Evolutionary conservation across 1,140 invertebrate species (phyloP).

Genomic region (Ceratoteleas bidentatus): DNA sequence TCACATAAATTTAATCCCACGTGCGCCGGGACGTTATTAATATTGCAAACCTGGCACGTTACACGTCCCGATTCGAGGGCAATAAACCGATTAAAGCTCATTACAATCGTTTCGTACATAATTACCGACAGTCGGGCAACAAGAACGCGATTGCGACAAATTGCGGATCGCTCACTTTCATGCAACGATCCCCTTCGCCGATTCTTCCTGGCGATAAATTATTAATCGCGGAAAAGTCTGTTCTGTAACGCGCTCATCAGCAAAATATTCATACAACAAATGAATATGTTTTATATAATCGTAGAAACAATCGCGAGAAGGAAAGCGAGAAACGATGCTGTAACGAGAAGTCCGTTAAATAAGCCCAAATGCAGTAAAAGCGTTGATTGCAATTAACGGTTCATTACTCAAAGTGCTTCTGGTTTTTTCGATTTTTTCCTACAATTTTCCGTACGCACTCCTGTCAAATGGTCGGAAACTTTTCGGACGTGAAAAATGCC

Average conservation of each 20-base stretch:
- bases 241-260: too few species aligned
- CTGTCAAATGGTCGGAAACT: constrained; percentile 38
- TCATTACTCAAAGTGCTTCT: constrained; percentile 1
- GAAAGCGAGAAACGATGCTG: too few species aligned
- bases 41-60: constrained; percentile 22
- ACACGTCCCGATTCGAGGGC: constrained; percentile 2
- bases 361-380: not conserved
- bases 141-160: too few species aligned
- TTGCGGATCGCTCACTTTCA: too few species aligned
- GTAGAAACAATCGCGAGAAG: too few species aligned
- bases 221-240: too few species aligned
- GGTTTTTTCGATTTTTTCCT: not conserved
- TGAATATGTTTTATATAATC: too few species aligned
- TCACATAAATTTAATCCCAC: constrained; percentile 27
- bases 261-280: too few species aligned
- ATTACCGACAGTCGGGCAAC: too few species aligned
- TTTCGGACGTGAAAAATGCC: constrained; percentile 23
- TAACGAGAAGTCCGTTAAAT: too few species aligned
- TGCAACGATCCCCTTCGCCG: too few species aligned
- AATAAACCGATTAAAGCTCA: not conserved
- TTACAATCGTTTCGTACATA: not conserved
- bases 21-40: constrained; percentile 25
- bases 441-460: constrained; percentile 9
- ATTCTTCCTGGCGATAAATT: too few species aligned
- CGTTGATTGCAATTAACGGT: constrained; percentile 19